Evolutionary conservation across 1,140 invertebrate genomes (phyloP).

Genomic region (Drosophila nigromelanica): DNA sequence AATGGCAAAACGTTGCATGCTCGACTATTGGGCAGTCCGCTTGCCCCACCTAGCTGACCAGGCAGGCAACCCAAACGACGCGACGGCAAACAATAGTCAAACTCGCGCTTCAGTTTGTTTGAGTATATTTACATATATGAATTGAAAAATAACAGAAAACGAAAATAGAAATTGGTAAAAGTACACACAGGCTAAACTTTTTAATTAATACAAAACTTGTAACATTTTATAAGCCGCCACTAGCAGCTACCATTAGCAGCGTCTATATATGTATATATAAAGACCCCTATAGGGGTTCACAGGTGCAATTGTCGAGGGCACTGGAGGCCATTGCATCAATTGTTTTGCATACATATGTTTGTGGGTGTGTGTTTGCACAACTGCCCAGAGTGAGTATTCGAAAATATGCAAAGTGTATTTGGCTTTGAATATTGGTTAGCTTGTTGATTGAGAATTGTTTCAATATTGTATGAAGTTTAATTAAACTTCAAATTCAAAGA

Average conservation of each 20-base stretch:
- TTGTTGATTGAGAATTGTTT: conserved; percentile 21
- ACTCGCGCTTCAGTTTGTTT: conserved; percentile 26
- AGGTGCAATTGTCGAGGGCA: conserved; percentile 13
- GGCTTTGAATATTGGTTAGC: conserved; percentile 12
- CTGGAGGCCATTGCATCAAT: conserved; percentile 7
- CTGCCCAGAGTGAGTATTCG: conserved; percentile 1
- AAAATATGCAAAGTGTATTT: conserved; percentile 47
- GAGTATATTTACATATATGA: conserved; percentile 24
- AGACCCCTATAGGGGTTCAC: neutral
- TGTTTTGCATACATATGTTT: neutral
- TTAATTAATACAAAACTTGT: conserved; percentile 83
- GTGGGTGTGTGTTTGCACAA: no score
- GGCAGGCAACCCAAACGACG: conserved; percentile 6
- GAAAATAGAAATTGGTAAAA: conserved; percentile 44
- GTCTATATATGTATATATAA: conserved; percentile 28
- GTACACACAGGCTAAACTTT: conserved; percentile 61
- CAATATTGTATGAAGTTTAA: conserved; percentile 59
- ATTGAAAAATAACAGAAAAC: conserved; percentile 43
- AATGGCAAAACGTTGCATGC: conserved; percentile 79
- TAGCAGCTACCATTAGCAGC: conserved; percentile 57
- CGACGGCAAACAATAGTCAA: conserved; percentile 58
- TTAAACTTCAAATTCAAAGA: conserved; percentile 58
- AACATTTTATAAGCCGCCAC: conserved; percentile 81
- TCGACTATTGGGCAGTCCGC: conserved; percentile 65
- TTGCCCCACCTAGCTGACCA: conserved; percentile 36